Base-by-base conservation (phyloP, 92 coral and sea anemone species). In the Scolanthus callimorphus region DNA sequence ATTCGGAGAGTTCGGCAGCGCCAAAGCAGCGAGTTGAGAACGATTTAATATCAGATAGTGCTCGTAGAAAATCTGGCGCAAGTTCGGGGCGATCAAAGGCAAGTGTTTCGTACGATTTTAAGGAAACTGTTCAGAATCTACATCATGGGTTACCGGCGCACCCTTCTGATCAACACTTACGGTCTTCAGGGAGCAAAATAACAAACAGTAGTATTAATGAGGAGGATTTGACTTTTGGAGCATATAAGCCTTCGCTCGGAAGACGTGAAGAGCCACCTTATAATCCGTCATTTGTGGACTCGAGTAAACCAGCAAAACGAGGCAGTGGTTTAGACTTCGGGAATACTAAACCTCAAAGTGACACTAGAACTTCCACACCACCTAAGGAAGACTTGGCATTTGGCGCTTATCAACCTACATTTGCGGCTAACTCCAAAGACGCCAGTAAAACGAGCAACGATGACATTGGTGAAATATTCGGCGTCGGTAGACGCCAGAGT, bases 141-240 rank as follows among this genome's bases (percentile, higher is more conserved):
- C 97, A 89, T 39, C 89, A 89, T 39, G 99, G 99, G 6, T 66
- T 89, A 0, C 99, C 99, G 12, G 95, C 99, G 4, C 86, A 84
- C 55, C 85, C 91, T 4, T 59, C 95, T 13, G 95, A 73, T 60
- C 90, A 84, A 29, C 69, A 66, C 50, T 38, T 70, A 10, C 67
- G 80, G 20, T 49, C 59, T 23, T 73, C 68, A 21, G 70, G 73
- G 20, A 53, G 55, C 3, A 68, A 59, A 37, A n/a, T n/a, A n/a
- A n/a, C n/a, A n/a, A n/a, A n/a, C n/a, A 56, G 46, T 8, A 63
- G 70, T 31, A 67, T 57, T 31, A 43, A 53, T 23, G 73, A 80
- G 2, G 97, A 89, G 19, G 88, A 69, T 45, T 59, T 89, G 8
- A 62, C 68, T 20, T 81, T 94, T 31, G 99, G 99, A 17, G 73